Percentiles rank a stretch among this genome's conserved stretches.
Conservation (phyloP, 2,113 vertebrate genomes). For the Falcunculus frontatus region DNA sequence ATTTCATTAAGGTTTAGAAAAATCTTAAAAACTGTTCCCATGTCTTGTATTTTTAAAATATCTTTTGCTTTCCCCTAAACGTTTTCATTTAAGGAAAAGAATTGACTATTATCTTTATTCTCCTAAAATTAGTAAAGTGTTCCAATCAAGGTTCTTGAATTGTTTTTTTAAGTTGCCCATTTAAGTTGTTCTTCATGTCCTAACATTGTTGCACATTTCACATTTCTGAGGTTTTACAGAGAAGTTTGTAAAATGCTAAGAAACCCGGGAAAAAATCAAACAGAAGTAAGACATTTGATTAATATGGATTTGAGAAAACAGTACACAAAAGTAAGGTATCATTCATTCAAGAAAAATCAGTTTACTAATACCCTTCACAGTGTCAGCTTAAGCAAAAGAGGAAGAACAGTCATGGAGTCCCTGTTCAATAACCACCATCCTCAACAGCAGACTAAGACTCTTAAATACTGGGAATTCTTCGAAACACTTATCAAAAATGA, state of each 20-base stretch:
- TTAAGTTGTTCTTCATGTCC: neutral
- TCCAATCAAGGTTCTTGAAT: neutral
- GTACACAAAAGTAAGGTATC: neutral
- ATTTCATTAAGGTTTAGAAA: slow-evolving; percentile 17
- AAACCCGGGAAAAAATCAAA: neutral
- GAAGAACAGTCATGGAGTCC: neutral
- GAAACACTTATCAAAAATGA: neutral
- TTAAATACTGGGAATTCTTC: neutral
- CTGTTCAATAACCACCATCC: neutral
- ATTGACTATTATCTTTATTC: neutral
- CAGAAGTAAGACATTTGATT: neutral
- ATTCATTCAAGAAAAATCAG: neutral
- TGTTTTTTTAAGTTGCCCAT: neutral
- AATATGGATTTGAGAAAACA: neutral
- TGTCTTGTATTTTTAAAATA: neutral
- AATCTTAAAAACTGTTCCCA: neutral
- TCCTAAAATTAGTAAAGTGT: neutral
- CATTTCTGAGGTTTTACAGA: neutral
- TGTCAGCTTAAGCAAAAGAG: neutral
- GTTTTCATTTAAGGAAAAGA: neutral
- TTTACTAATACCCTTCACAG: neutral
- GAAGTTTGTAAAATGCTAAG: neutral
- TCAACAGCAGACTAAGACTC: neutral
- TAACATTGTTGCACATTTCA: neutral
- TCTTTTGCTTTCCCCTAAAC: neutral